Evolutionary conservation across 2,113 vertebrate genomes (phyloP).

Genomic region (Dipodomys ordii): DNA sequence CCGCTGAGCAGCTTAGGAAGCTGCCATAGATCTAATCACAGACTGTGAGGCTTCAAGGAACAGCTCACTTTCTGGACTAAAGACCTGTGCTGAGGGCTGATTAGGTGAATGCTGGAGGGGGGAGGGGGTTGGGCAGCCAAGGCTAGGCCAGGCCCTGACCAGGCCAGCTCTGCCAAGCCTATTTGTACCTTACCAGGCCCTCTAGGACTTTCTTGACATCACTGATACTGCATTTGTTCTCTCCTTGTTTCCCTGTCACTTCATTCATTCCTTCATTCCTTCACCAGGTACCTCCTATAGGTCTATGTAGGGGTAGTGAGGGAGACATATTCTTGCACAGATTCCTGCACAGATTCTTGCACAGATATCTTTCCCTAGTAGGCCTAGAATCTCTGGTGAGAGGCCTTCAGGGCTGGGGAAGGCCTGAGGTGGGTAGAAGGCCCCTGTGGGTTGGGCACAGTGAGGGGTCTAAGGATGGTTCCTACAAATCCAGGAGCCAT

Average conservation of each 20-base stretch:
- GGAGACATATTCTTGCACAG: neutral
- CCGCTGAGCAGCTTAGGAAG: conserved; percentile 74
- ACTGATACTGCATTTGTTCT: neutral
- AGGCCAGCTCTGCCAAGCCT: neutral
- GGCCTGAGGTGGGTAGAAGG: neutral
- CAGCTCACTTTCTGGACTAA: conserved; percentile 66
- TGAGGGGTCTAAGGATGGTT: neutral
- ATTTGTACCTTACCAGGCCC: neutral
- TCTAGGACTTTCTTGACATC: conserved; percentile 2
- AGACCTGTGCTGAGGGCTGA: conserved; percentile 42
- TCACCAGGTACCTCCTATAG: neutral
- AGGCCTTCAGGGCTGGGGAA: neutral
- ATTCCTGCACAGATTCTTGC: neutral
- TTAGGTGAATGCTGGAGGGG: conserved; percentile 3
- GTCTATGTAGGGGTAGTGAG: no score
- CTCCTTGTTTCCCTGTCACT: neutral
- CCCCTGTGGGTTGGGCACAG: neutral
- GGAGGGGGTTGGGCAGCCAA: neutral
- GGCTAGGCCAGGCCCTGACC: neutral
- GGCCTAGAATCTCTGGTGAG: neutral
- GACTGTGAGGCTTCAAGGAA: conserved; percentile 75
- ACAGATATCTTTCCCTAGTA: neutral
- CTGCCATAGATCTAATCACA: conserved; percentile 80
- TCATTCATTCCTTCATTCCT: neutral
- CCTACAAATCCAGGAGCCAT: neutral